Base-by-base conservation (phyloP, 2,888 invertebrate genomes). In the Hermodice carunculata region DNA sequence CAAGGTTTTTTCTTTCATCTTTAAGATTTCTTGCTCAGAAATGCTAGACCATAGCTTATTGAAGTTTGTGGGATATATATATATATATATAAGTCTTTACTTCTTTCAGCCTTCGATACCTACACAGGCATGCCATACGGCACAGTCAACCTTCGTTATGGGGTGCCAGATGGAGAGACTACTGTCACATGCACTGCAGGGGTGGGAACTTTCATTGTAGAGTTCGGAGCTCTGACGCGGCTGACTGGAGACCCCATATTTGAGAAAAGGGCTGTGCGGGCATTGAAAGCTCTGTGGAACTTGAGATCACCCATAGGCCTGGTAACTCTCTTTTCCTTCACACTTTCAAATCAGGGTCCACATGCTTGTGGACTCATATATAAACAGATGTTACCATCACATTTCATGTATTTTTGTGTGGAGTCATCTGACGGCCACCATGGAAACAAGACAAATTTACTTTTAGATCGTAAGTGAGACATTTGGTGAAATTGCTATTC, bases 161-260 rank as follows among this genome's bases (percentile, higher is more conserved):
- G 98, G 17, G 95, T 99, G 0, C 98, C 98, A 0, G 89, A 90
- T 34, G 95, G 94, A 8, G 99, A 99, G 87, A 99, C 99, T 0
- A 92, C 95, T 40, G 91, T 99, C 0, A 99, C 98, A 0, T 98
- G 98, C 83, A 98, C 98, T 0, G 99, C 99, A 17, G 97, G 98
- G 1, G 95, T 98, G 43, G 98, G 98, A 0, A 99, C 99, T 2
- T 98, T 95, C 85, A 91, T 99, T 42, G 89, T 99, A 19, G 99
- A 99, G 87, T 98, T 99, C 88, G 98, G 96, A 0, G 92, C 98
- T 0, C 88, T 98, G 6, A 95, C 95, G 76, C 89, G 96, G 66
- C 89, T 98, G 0, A 98, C 98, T 6, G 98, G 97, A 49, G 82
- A 87, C 74, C 85, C 95, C 0, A 88, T 96, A 34, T 99, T 96